Evolutionary conservation across 2,888 invertebrate species (phyloP).

Genomic region (Athrips mouffetella): DNA sequence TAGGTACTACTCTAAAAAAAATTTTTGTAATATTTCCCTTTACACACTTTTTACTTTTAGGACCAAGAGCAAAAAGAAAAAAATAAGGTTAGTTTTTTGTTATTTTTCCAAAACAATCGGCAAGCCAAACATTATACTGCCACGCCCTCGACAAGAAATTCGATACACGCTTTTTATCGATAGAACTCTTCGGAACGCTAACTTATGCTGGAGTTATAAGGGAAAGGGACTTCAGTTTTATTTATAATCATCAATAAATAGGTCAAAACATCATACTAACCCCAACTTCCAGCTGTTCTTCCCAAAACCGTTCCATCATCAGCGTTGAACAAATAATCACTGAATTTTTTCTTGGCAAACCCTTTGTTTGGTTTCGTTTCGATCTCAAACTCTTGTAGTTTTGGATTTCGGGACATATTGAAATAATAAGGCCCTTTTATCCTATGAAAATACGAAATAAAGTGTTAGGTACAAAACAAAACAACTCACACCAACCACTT

Average conservation of each 20-base stretch:
- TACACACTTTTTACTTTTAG: too few species aligned
- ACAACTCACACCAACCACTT: constrained; percentile 26
- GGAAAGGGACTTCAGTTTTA: neutral
- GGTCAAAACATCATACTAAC: constrained; percentile 47
- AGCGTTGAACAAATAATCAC: constrained; percentile 58
- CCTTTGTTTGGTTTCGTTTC: constrained; percentile 47
- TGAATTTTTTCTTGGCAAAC: constrained; percentile 36
- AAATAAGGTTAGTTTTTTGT: too few species aligned
- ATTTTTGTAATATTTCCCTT: too few species aligned
- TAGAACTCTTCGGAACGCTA: neutral
- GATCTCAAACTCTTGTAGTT: constrained; percentile 60
- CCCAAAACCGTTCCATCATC: constrained; percentile 65
- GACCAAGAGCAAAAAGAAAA: too few species aligned
- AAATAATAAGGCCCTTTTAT: constrained; percentile 24
- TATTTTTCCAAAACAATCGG: too few species aligned
- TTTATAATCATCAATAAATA: neutral
- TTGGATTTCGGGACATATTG: constrained; percentile 53
- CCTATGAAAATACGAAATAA: constrained; percentile 23
- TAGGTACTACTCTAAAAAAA: too few species aligned
- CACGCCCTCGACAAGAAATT: constrained; percentile 22
- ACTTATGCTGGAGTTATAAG: neutral
- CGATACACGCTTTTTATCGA: too few species aligned
- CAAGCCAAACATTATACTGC: constrained; percentile 15
- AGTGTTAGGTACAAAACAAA: constrained; percentile 24
- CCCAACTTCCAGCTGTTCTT: constrained; percentile 73